Conservation (phyloP, 2,888 invertebrate genomes). For the Xiphydria camelus region DNA sequence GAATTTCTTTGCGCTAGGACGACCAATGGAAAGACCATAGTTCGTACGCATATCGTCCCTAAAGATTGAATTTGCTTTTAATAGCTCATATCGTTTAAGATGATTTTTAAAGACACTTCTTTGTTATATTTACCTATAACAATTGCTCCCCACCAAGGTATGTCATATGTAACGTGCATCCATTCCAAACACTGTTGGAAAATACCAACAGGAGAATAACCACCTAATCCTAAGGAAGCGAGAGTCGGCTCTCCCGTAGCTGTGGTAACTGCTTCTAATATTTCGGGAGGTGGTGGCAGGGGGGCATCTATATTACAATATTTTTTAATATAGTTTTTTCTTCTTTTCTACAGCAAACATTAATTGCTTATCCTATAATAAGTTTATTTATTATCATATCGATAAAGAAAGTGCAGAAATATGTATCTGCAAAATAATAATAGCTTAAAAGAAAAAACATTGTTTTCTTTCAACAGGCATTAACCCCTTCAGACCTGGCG, state of each 20-base stretch:
- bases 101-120: too few species aligned
- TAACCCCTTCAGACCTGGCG: too few species aligned
- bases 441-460: not conserved
- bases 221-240: slow-evolving; percentile 79
- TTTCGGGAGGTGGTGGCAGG: too few species aligned
- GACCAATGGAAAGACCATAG: slow-evolving; percentile 82
- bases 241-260: slow-evolving; percentile 77
- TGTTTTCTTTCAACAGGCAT: too few species aligned
- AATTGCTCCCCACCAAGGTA: slow-evolving; percentile 96
- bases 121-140: slow-evolving; percentile 63
- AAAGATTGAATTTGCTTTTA: too few species aligned
- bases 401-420: too few species aligned
- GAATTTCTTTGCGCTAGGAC: slow-evolving; percentile 80
- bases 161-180: slow-evolving; percentile 75
- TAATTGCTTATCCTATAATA: too few species aligned
- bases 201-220: slow-evolving; percentile 81
- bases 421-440: slow-evolving; percentile 9
- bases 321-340: too few species aligned
- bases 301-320: too few species aligned
- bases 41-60: slow-evolving; percentile 76
- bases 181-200: slow-evolving; percentile 81
- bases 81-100: too few species aligned
- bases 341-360: too few species aligned
- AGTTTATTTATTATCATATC: too few species aligned
- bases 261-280: slow-evolving; percentile 19